Evolutionary conservation across 2,888 invertebrate genomes (phyloP).

Genomic region (Tanypteryx hageni): DNA sequence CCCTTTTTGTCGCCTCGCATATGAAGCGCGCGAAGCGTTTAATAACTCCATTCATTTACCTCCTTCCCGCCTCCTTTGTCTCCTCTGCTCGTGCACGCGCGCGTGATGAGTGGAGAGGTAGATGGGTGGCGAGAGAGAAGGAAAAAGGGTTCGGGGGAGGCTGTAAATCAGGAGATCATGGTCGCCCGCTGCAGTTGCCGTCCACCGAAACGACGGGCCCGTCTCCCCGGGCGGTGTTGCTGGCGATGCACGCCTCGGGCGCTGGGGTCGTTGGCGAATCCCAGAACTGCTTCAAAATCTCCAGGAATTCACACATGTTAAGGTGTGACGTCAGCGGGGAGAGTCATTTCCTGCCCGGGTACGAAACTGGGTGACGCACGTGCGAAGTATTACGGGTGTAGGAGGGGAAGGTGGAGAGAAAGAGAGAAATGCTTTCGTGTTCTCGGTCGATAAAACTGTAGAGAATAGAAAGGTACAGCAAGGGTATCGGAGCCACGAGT

Average conservation of each 20-base stretch:
- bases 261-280: conserved; percentile 43
- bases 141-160: background rate
- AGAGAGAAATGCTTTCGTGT: no score
- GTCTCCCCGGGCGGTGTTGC: background rate
- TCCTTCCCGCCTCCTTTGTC: background rate
- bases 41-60: background rate
- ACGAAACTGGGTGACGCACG: conserved; percentile 51
- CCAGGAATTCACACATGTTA: conserved; percentile 35
- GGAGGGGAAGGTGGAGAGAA: background rate
- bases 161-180: background rate
- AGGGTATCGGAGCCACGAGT: background rate
- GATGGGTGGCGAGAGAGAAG: no score
- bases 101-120: no score
- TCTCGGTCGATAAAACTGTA: no score
- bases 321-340: conserved; percentile 30
- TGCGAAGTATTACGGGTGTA: background rate
- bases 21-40: no score
- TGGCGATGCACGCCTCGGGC: background rate
- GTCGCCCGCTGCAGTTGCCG: background rate
- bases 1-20: no score
- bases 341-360: background rate
- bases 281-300: conserved; percentile 34
- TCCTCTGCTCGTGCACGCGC: no score
- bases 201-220: background rate
- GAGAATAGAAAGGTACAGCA: background rate